A percentile compares a stretch with the other conserved stretches of the same genome.
Evolutionary conservation across 2,113 vertebrate species (phyloP).

Genomic region (Ibidorhyncha struthersii): DNA sequence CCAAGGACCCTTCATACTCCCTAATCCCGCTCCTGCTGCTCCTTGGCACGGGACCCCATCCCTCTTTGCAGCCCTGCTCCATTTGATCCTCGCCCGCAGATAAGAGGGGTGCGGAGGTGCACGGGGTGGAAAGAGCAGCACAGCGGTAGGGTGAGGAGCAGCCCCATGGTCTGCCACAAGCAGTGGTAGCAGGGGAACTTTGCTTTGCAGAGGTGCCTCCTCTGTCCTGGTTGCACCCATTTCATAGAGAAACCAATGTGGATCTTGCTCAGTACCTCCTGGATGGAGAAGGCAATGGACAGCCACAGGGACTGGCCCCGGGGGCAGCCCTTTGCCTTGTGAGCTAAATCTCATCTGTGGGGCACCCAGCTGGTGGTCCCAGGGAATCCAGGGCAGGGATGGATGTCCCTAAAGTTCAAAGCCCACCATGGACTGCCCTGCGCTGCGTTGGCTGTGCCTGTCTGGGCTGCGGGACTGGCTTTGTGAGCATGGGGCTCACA

Average conservation of each 20-base stretch:
- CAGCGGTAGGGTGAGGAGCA: neutral
- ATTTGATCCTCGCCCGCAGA: neutral
- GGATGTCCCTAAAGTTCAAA: neutral
- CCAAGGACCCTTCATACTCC: too few relatives aligned
- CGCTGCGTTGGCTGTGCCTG: neutral
- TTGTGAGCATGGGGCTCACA: neutral
- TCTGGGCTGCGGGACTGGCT: neutral
- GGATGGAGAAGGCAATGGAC: neutral
- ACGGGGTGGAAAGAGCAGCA: neutral
- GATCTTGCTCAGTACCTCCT: neutral
- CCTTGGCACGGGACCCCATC: too few relatives aligned
- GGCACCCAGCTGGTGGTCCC: neutral
- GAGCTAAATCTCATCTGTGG: neutral
- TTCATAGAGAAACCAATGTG: neutral
- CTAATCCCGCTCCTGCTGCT: too few relatives aligned
- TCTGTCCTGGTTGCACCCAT: accelerated
- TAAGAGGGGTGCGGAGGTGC: accelerated
- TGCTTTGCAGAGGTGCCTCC: neutral
- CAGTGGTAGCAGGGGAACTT: accelerated
- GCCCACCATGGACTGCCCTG: neutral
- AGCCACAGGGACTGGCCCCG: accelerated
- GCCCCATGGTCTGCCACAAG: neutral
- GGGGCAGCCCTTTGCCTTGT: neutral
- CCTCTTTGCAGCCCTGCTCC: too few relatives aligned
- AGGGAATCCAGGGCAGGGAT: neutral